Evolutionary conservation across 2,113 vertebrate genomes (phyloP).

Genomic region (Salvelinus sp.): DNA sequence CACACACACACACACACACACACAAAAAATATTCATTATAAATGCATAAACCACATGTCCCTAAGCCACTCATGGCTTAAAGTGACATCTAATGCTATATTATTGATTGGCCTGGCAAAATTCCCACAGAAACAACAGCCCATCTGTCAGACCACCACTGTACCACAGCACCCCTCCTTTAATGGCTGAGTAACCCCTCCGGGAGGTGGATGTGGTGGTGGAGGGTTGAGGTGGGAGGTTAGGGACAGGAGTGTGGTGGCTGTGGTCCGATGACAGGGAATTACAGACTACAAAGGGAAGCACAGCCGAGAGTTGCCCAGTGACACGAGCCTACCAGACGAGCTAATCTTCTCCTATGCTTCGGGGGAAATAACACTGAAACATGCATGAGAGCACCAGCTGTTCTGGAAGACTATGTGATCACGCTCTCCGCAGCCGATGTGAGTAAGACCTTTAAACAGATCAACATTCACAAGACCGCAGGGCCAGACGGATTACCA

Average conservation of each 20-base stretch:
- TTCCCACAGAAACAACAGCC: constrained; percentile 47
- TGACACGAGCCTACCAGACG: too few relatives aligned
- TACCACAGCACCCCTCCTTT: constrained; percentile 34
- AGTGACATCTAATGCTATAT: constrained; percentile 72
- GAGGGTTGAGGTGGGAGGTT: not conserved
- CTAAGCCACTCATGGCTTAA: constrained; percentile 59
- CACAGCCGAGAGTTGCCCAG: too few relatives aligned
- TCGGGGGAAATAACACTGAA: too few relatives aligned
- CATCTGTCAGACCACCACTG: constrained; percentile 2
- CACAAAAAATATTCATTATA: constrained; percentile 54
- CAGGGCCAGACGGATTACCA: too few relatives aligned
- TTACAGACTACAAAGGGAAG: constrained; percentile 13
- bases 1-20: not conserved
- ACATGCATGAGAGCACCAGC: too few relatives aligned
- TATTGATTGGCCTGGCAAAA: constrained; percentile 66
- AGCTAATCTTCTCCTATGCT: too few relatives aligned
- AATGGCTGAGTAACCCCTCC: constrained; percentile 30
- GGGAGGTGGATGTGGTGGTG: constrained; percentile 16
- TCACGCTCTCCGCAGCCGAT: too few relatives aligned
- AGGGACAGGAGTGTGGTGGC: constrained; percentile 20
- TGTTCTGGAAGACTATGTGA: too few relatives aligned
- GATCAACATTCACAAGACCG: too few relatives aligned
- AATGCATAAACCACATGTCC: constrained; percentile 63
- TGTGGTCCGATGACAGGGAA: too few relatives aligned
- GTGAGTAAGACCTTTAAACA: too few relatives aligned